A percentile compares a stretch with the other conserved stretches of the same genome.
These are phyloP conservation scores for Oxyteleia sp. DNA, from an alignment of 2,888 invertebrate genomes.

Conservation along the genomic window DNA sequence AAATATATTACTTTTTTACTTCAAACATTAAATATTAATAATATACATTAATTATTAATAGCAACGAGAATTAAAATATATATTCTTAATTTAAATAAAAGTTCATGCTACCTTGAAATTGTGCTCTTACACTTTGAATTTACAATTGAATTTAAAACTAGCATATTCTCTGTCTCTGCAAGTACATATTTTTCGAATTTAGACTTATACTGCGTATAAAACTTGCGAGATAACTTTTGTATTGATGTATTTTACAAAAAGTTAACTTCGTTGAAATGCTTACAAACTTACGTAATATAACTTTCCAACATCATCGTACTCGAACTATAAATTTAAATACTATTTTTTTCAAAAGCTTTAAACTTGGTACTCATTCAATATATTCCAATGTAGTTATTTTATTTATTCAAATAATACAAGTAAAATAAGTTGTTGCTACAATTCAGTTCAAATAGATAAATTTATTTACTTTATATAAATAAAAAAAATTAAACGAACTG, in stretches of 20 bases:
- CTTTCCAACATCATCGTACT: constrained; percentile 12
- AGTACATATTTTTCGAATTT: constrained; percentile 13
- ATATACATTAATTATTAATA: too few relatives aligned
- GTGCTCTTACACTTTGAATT: too few relatives aligned
- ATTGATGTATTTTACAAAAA: constrained; percentile 30
- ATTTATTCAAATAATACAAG: not conserved
- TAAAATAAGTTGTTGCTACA: too few relatives aligned
- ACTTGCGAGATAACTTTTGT: constrained; percentile 22
- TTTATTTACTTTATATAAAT: too few relatives aligned
- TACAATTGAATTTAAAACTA: too few relatives aligned
- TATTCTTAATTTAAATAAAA: too few relatives aligned
- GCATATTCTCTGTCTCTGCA: not conserved
- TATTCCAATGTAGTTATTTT: not conserved
- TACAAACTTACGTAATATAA: constrained; percentile 24
- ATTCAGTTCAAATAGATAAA: too few relatives aligned
- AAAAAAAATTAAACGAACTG: too few relatives aligned
- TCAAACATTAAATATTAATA: too few relatives aligned
- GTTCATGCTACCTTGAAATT: too few relatives aligned
- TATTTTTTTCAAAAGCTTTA: constrained; percentile 2
- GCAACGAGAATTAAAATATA: too few relatives aligned
- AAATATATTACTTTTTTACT: too few relatives aligned
- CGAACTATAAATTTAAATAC: not conserved
- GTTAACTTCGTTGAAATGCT: constrained; percentile 6
- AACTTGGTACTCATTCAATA: not conserved
- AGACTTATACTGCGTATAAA: constrained; percentile 23